Evolutionary conservation across 1,140 invertebrate species (phyloP).

Genomic region (Phenacoccus solenopsis): DNA sequence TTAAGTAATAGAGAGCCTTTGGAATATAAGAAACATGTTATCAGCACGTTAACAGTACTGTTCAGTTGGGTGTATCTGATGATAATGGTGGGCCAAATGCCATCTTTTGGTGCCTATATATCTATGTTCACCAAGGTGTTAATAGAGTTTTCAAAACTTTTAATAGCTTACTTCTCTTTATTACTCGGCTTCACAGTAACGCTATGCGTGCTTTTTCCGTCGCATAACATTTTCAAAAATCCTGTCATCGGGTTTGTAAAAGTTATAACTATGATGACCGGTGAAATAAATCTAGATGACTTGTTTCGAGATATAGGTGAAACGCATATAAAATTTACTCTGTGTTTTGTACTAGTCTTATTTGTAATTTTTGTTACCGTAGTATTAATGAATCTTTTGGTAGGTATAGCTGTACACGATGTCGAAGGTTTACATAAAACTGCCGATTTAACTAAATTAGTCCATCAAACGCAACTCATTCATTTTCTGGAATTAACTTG

Average conservation of each 20-base stretch:
- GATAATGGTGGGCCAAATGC: conserved; percentile 73
- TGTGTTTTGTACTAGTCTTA: conserved; percentile 55
- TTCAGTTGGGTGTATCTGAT: conserved; percentile 78
- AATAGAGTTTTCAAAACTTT: conserved; percentile 67
- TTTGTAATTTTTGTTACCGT: conserved; percentile 66
- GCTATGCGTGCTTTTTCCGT: conserved; percentile 73
- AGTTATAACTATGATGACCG: conserved; percentile 80
- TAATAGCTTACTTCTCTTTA: conserved; percentile 69
- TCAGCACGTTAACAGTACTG: conserved; percentile 71
- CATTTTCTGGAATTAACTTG: conserved; percentile 57
- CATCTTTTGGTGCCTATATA: conserved; percentile 71
- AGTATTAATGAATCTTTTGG: conserved; percentile 65
- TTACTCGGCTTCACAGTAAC: conserved; percentile 72
- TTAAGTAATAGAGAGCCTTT: conserved; percentile 59
- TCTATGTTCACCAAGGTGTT: conserved; percentile 76
- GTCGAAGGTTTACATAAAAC: conserved; percentile 64
- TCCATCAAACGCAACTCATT: conserved; percentile 60
- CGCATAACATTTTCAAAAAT: conserved; percentile 60
- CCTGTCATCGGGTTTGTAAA: conserved; percentile 68
- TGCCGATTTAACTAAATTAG: conserved; percentile 56
- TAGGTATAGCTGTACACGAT: conserved; percentile 69
- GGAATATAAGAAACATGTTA: conserved; percentile 68
- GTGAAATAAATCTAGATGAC: conserved; percentile 58
- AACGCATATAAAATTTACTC: conserved; percentile 48
- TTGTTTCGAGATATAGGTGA: conserved; percentile 46